Conservation (phyloP, 2,113 vertebrate genomes). For the Lamprologus callipterus region DNA sequence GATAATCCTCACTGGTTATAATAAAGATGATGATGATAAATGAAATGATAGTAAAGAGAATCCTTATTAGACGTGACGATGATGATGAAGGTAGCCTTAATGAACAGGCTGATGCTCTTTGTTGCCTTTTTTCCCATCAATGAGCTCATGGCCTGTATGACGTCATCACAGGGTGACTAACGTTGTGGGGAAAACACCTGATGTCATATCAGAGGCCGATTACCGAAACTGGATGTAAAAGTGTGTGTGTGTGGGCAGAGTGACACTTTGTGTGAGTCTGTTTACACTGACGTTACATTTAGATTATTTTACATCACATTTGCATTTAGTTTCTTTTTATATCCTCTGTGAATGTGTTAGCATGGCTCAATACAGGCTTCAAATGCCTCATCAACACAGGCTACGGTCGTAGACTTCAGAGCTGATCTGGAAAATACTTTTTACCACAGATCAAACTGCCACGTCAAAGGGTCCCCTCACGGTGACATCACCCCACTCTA, state of each 20-base stretch:
- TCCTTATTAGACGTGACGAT: not conserved
- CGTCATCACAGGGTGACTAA: conserved; percentile 28
- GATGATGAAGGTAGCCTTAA: not conserved
- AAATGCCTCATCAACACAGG: not conserved
- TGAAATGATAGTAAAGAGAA: not conserved
- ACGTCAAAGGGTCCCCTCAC: not conserved
- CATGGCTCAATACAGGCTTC: too few species aligned
- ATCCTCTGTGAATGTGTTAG: not conserved
- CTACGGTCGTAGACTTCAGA: not conserved
- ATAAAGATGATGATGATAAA: not conserved
- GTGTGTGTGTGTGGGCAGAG: not conserved
- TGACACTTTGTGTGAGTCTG: not conserved
- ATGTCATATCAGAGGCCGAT: not conserved
- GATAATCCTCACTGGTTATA: not conserved
- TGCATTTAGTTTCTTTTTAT: not conserved
- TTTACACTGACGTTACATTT: not conserved
- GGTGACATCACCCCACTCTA: not conserved
- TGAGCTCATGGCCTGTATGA: conserved; percentile 10
- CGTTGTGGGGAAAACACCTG: conserved; percentile 3
- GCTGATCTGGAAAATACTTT: not conserved
- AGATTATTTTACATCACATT: not conserved
- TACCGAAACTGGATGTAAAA: not conserved
- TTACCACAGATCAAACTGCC: not conserved
- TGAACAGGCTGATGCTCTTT: not conserved
- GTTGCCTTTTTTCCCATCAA: not conserved